Evolutionary conservation across 2,888 invertebrate genomes (phyloP), one percentile per base, ranked within the genome.

Genomic region (Ornithoptera priamus): DNA sequence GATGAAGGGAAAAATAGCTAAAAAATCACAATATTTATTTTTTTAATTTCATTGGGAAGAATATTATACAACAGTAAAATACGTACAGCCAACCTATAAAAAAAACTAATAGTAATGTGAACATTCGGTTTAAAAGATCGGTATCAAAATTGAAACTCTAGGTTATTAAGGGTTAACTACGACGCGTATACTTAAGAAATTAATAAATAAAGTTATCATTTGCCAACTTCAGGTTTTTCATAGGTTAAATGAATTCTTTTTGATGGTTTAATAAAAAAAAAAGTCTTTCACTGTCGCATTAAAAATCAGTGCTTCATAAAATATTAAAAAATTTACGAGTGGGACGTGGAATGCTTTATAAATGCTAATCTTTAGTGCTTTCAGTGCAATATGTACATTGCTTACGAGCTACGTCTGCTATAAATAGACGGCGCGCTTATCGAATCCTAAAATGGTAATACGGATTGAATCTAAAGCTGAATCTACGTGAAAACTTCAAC

Each of bases 371-470:
- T 22, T 56, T 24, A 24, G 24, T 20, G 20, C 62, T 46, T 62
- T 57, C 12, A 42, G 7, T 68, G 67, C 62, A 62, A 68, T 58
- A 68, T 67, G 57, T 18, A 42, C 62, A 67, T 67, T 39, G 18
- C 57, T 10, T 30, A 39, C 62, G 57, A 61, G 53, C 22, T 61
- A 53, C 58, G 58, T 42, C 3, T 46, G 15, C 6, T 17, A 30
- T 67, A 62, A 62, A 62, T 58, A 68, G 39, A 59, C 4, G 22
- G 59, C 24, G 12, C 24, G 59, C 24, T 30, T 22, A 59, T 42
- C 39, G 46, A 58, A 58, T 22, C 22, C 42, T 36, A 20, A 57
- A 20, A 56, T n/a, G 17, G 46, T 10, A 18, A 20, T 10, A 4
- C 4, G 12, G 20, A n/a, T 6, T n/a, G n/a, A 30, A 30, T 5